These are phyloP conservation scores for Mechanitis mazaeus DNA, from an alignment of 2,888 invertebrate species.

Conservation along the genomic window DNA sequence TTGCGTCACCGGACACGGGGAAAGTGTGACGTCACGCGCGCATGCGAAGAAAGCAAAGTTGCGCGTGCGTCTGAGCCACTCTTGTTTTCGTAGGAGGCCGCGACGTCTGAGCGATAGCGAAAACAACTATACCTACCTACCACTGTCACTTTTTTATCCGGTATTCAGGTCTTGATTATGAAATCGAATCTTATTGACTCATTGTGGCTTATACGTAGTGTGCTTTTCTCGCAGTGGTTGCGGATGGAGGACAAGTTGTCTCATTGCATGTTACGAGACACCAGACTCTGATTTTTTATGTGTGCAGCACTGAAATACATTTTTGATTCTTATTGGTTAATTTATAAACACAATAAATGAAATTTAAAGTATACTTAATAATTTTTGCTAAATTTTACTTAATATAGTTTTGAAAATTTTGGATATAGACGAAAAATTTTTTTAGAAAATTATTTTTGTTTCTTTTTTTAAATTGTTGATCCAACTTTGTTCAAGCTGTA, in stretches of 20 bases:
- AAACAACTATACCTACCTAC: slow-evolving; percentile 55
- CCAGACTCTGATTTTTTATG: neutral
- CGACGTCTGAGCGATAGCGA: slow-evolving; percentile 68
- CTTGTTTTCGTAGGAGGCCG: slow-evolving; percentile 70
- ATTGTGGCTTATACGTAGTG: slow-evolving; percentile 44
- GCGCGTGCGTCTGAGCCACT: slow-evolving; percentile 60
- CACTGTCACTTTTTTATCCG: slow-evolving; percentile 64
- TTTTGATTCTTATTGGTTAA: too few species aligned
- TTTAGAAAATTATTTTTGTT: too few species aligned
- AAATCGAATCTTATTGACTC: slow-evolving; percentile 66
- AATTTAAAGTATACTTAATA: too few species aligned
- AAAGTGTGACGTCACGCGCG: slow-evolving; percentile 70
- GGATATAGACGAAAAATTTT: too few species aligned
- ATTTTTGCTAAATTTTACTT: too few species aligned
- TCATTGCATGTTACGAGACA: slow-evolving; percentile 14
- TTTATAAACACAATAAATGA: too few species aligned
- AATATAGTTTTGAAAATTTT: too few species aligned
- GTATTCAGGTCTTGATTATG: slow-evolving; percentile 68
- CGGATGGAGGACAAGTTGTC: slow-evolving; percentile 19
- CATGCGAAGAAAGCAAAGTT: slow-evolving; percentile 69
- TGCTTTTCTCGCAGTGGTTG: slow-evolving; percentile 32
- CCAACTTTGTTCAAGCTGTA: too few species aligned
- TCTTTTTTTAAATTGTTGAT: too few species aligned
- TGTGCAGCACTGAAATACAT: too few species aligned
- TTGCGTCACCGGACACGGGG: slow-evolving; percentile 60